These are phyloP conservation scores for Epizoanthus ramosus DNA, from an alignment of 92 coral and sea anemone genomes.

Conservation along the genomic window DNA sequence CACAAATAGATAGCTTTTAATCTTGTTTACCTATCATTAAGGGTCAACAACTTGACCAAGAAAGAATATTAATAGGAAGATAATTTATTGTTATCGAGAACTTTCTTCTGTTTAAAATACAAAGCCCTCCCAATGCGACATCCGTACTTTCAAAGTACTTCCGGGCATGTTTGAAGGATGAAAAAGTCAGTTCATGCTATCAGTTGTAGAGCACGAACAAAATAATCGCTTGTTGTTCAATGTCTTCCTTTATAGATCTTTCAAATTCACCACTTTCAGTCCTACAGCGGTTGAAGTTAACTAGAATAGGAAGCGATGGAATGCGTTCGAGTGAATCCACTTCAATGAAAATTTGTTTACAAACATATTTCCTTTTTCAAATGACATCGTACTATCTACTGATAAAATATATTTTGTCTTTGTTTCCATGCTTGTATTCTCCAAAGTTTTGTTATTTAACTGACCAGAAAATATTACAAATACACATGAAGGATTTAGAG, in stretches of 20 bases:
- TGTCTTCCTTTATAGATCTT: background rate
- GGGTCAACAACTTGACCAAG: constrained; percentile 42
- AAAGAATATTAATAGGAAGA: constrained; percentile 30
- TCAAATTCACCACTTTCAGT: constrained; percentile 23
- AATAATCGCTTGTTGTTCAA: constrained; percentile 15
- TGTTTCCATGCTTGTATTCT: background rate
- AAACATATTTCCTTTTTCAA: constrained; percentile 7
- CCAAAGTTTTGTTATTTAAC: background rate
- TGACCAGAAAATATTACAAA: background rate
- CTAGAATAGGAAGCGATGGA: constrained; percentile 36
- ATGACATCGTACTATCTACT: background rate
- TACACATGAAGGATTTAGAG: background rate
- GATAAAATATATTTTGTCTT: constrained; percentile 6
- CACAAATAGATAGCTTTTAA: constrained; percentile 45
- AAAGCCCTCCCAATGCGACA: background rate
- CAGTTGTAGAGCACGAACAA: constrained; percentile 14
- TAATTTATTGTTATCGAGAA: constrained; percentile 29
- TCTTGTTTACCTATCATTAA: constrained; percentile 35
- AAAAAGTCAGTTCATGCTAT: constrained; percentile 12
- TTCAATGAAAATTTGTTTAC: background rate
- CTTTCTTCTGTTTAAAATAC: constrained; percentile 34
- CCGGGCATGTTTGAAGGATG: constrained; percentile 14
- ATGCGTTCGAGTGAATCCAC: constrained; percentile 21
- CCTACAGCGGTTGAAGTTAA: constrained; percentile 5
- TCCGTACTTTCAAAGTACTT: constrained; percentile 8